A percentile compares a stretch with the other conserved stretches of the same genome.
Conservation (phyloP, 2,888 invertebrate genomes). For the Zygothrica quintamaculata region DNA sequence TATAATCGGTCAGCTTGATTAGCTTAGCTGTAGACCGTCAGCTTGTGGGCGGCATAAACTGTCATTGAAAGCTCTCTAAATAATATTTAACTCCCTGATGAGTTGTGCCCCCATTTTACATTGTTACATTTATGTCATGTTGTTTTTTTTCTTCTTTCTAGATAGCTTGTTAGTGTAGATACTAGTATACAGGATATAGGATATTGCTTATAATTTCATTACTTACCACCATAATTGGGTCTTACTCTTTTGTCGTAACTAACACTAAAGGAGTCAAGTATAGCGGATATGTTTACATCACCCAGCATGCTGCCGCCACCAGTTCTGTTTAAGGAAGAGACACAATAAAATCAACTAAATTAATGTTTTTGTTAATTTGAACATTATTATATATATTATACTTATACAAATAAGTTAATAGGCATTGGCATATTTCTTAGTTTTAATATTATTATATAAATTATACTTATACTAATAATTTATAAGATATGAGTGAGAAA, state of each 20-base stretch:
- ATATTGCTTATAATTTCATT: slow-evolving; percentile 46
- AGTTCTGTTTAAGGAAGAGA: slow-evolving; percentile 70
- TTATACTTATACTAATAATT: no score
- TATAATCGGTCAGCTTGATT: neutral
- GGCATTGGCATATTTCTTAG: no score
- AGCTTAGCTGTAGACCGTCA: neutral
- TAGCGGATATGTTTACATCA: slow-evolving; percentile 97
- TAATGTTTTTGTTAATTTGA: no score
- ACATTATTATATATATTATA: no score
- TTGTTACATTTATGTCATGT: slow-evolving; percentile 59
- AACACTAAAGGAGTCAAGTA: slow-evolving; percentile 97
- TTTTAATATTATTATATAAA: no score
- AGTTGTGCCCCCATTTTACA: slow-evolving; percentile 41
- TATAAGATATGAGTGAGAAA: no score
- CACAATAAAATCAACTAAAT: no score
- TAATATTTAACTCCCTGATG: slow-evolving; percentile 3
- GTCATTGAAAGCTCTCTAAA: slow-evolving; percentile 23
- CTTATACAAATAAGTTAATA: no score
- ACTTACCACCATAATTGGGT: slow-evolving; percentile 98
- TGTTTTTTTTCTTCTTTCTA: no score
- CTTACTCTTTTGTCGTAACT: slow-evolving; percentile 99
- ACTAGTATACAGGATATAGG: slow-evolving; percentile 18
- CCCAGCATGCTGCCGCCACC: slow-evolving; percentile 91
- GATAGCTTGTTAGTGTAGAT: slow-evolving; percentile 41
- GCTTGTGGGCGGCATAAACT: neutral